Conservation (phyloP, 2,888 invertebrate genomes). For the Taphrorychus bicolor region DNA sequence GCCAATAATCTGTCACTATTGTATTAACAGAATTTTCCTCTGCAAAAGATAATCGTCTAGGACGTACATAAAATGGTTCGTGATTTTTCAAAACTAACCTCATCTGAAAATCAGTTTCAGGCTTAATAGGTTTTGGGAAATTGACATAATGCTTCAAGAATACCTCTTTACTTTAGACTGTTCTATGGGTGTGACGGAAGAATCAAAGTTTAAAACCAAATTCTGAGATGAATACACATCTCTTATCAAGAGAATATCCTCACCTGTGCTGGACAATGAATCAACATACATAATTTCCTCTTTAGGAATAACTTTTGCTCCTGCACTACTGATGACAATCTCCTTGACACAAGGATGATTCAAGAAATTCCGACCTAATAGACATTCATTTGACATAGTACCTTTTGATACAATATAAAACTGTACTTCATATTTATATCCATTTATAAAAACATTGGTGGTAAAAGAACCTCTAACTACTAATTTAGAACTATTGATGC, state of each 20-base stretch:
- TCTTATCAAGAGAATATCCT: not conserved
- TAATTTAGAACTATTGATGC: not conserved
- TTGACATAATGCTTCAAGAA: not conserved
- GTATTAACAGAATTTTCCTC: slow-evolving; percentile 38
- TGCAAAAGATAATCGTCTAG: slow-evolving; percentile 39
- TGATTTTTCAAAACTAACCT: slow-evolving; percentile 34
- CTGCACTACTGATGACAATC: not conserved
- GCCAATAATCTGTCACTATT: slow-evolving; percentile 40
- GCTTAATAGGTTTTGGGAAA: slow-evolving; percentile 13
- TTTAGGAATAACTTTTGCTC: slow-evolving; percentile 2
- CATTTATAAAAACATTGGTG: not conserved
- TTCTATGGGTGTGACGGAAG: not conserved
- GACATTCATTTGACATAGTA: slow-evolving; percentile 1
- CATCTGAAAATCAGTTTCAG: slow-evolving; percentile 42
- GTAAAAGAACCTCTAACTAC: slow-evolving; percentile 1
- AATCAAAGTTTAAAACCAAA: not conserved
- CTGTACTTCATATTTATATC: not conserved
- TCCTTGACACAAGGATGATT: not conserved
- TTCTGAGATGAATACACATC: not conserved
- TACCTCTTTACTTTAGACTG: not conserved
- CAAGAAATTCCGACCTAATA: not conserved
- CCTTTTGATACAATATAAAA: not conserved
- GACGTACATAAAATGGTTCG: slow-evolving; percentile 34
- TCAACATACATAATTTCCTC: not conserved
- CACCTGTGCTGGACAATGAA: not conserved